Evolutionary conservation across 2,113 vertebrate genomes (phyloP).

Genomic region (Nothoprocta perdicaria): DNA sequence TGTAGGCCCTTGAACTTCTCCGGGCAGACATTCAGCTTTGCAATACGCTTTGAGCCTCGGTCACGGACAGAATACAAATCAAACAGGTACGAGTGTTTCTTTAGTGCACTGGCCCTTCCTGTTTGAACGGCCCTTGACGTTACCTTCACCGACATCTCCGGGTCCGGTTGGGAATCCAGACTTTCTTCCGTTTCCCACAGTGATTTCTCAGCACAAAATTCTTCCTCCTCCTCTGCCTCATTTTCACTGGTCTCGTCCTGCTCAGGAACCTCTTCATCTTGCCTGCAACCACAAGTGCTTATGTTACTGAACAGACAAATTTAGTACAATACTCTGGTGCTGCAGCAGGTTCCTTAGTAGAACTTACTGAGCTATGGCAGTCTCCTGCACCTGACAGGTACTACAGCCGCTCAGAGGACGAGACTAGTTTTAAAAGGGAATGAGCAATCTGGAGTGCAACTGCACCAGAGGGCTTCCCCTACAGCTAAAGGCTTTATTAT

Average conservation of each 20-base stretch:
- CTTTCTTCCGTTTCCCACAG: slow-evolving; percentile 74
- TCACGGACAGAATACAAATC: not conserved
- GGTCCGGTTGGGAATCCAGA: slow-evolving; percentile 45
- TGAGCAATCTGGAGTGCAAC: not conserved
- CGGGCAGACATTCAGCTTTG: not conserved
- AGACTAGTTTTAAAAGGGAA: not conserved
- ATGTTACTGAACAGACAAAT: not conserved
- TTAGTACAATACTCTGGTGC: not conserved
- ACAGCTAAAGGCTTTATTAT: not conserved
- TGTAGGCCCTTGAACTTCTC: not conserved
- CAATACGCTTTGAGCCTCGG: not conserved
- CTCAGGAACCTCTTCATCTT: slow-evolving; percentile 75
- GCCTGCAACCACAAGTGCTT: slow-evolving; percentile 65
- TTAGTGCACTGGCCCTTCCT: not conserved
- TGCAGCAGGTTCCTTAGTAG: not conserved
- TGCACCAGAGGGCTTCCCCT: not conserved
- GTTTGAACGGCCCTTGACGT: not conserved
- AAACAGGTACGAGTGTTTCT: not conserved
- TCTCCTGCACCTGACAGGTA: not conserved
- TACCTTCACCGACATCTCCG: slow-evolving; percentile 68
- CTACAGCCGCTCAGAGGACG: not conserved
- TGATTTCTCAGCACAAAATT: slow-evolving; percentile 64
- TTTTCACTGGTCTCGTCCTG: slow-evolving; percentile 72
- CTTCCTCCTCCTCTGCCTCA: slow-evolving; percentile 74
- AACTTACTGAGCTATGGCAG: not conserved